Evolutionary conservation across 1,140 invertebrate species (phyloP).

Genomic region (Ditylenchus dipsaci): DNA sequence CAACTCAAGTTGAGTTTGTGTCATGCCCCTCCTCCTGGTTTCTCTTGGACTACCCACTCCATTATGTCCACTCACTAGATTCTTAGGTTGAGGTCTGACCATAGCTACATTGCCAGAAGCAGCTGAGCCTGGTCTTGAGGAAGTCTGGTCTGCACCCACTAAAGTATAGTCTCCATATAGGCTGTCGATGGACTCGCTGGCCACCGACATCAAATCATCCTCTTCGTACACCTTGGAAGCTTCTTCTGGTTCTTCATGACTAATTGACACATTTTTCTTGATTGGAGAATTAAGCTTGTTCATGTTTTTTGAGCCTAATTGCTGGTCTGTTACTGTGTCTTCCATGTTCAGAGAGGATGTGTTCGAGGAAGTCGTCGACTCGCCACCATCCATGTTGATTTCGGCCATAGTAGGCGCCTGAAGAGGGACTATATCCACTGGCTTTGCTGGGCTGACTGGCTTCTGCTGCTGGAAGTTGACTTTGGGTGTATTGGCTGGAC

Average conservation of each 20-base stretch:
- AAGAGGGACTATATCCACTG: too few relatives aligned
- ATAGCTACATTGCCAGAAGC: background rate
- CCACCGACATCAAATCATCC: slow-evolving; percentile 36
- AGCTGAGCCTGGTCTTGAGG: background rate
- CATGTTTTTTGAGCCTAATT: background rate
- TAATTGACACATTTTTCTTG: background rate
- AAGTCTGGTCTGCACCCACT: background rate
- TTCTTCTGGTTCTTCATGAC: background rate
- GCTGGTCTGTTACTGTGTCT: background rate
- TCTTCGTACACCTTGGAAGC: slow-evolving; percentile 30
- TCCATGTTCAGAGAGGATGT: background rate
- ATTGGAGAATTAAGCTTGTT: background rate
- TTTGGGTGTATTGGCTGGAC: too few relatives aligned
- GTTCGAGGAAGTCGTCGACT: slow-evolving; percentile 24
- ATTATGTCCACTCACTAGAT: slow-evolving; percentile 11
- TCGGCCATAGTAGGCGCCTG: background rate
- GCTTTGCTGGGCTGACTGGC: too few relatives aligned
- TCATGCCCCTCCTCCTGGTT: background rate
- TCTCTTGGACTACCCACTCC: background rate
- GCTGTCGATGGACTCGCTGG: slow-evolving; percentile 21
- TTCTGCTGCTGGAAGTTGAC: too few relatives aligned
- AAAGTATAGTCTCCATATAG: slow-evolving; percentile 1
- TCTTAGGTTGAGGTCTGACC: too few relatives aligned
- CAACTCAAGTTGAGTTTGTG: slow-evolving; percentile 6
- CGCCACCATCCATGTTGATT: slow-evolving; percentile 28